Evolutionary conservation across 2,113 vertebrate species (phyloP).

Genomic region (Gymnarchus niloticus): DNA sequence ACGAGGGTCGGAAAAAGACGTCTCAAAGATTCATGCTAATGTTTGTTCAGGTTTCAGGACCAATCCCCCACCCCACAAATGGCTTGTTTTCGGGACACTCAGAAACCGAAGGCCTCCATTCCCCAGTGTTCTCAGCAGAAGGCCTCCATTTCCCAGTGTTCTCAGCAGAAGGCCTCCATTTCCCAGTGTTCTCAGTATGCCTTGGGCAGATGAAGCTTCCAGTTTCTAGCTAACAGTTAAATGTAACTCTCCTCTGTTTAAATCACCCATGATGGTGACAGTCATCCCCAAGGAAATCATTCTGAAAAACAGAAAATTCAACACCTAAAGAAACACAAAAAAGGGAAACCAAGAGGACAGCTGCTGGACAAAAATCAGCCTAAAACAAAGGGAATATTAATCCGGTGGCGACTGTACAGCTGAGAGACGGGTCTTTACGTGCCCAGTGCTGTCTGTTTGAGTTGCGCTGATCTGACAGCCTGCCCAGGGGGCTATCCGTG

Average conservation of each 20-base stretch:
- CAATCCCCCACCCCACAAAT: not conserved
- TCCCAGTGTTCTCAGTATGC: not conserved
- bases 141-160: not conserved
- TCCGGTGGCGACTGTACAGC: constrained; percentile 19
- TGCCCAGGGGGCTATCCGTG: constrained; percentile 34
- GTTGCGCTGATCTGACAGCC: constrained; percentile 38
- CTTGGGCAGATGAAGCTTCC: too few species aligned
- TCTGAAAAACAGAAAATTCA: not conserved
- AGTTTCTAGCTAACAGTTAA: too few species aligned
- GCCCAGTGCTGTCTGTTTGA: constrained; percentile 21
- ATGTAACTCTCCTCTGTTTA: not conserved
- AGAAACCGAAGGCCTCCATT: not conserved
- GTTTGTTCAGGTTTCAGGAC: not conserved
- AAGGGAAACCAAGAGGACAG: not conserved
- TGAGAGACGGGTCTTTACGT: constrained; percentile 13
- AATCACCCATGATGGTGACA: not conserved
- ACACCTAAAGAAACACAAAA: not conserved
- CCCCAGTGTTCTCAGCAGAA: not conserved
- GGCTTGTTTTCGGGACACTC: not conserved
- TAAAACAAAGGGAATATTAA: constrained; percentile 10
- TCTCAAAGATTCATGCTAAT: not conserved
- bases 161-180: not conserved
- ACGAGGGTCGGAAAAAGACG: not conserved
- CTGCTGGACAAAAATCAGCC: not conserved
- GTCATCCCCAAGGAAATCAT: not conserved